Percentiles rank a stretch among this genome's conserved stretches.
Evolutionary conservation across 1,140 invertebrate genomes (phyloP).

Genomic region (Saccostrea cuccullata): DNA sequence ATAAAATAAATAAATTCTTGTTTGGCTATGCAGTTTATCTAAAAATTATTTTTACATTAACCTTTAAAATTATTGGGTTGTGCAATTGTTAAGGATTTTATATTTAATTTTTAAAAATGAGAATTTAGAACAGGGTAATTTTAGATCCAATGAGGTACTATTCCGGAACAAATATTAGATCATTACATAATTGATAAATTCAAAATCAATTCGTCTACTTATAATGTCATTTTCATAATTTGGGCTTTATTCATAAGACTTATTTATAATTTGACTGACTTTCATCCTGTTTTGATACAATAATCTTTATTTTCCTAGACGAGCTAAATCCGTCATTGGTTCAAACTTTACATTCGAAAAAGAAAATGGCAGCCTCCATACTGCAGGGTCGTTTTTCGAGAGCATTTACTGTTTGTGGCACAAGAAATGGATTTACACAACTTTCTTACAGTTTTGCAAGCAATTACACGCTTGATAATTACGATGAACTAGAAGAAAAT

Average conservation of each 20-base stretch:
- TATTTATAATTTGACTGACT: no score
- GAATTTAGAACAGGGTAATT: not conserved
- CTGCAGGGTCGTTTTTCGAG: not conserved
- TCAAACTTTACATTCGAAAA: not conserved
- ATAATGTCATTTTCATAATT: no score
- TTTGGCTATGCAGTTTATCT: no score
- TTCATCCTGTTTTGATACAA: no score
- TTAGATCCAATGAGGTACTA: not conserved
- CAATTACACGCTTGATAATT: not conserved
- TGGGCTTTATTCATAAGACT: no score
- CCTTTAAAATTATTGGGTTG: no score
- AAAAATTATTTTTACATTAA: no score
- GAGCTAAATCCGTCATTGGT: not conserved
- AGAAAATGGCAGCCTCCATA: constrained; percentile 7
- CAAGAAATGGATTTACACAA: not conserved
- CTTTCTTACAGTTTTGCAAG: not conserved
- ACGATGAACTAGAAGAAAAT: not conserved
- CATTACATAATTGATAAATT: no score
- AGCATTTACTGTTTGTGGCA: not conserved
- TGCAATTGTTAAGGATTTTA: no score
- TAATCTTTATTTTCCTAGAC: not conserved
- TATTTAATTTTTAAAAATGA: no score
- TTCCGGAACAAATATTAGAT: no score
- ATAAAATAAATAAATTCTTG: not conserved
- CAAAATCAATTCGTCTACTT: no score